Conservation (phyloP, 2,113 vertebrate genomes). For the Phalacrocorax carbo region DNA sequence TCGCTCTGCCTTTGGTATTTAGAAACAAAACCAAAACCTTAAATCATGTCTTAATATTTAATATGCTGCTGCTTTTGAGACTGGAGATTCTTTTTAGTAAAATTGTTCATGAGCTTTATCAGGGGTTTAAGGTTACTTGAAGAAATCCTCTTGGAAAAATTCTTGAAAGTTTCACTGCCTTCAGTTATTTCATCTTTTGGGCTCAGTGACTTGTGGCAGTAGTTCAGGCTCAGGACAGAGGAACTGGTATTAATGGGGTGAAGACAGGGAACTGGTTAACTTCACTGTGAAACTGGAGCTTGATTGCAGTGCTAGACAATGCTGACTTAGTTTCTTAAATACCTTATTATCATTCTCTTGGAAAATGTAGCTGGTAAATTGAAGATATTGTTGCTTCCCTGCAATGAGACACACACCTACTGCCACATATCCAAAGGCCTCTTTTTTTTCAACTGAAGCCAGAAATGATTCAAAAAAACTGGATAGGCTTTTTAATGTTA, state of each 20-base stretch:
- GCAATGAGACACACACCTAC: background rate
- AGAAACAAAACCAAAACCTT: background rate
- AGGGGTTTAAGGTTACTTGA: constrained; percentile 90
- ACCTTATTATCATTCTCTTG: background rate
- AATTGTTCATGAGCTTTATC: constrained; percentile 81
- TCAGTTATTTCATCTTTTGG: background rate
- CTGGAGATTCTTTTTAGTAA: constrained; percentile 58
- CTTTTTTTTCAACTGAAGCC: background rate
- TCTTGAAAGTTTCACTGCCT: background rate
- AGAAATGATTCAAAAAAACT: background rate
- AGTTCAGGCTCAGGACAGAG: background rate
- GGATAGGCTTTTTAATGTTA: background rate
- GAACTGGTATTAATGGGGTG: background rate
- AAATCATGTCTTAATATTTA: background rate
- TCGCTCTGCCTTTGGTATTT: background rate
- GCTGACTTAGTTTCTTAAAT: background rate
- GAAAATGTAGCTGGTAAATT: background rate
- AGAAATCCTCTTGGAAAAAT: constrained; percentile 53
- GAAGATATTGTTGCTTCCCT: background rate
- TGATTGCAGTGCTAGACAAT: background rate
- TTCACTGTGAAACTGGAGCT: background rate
- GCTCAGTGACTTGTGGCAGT: background rate
- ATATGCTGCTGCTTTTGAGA: constrained; percentile 77
- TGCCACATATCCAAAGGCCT: background rate
- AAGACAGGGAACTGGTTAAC: background rate